These are phyloP conservation scores for Caranx melampygus DNA, from an alignment of 2,113 vertebrate species.

Conservation along the genomic window DNA sequence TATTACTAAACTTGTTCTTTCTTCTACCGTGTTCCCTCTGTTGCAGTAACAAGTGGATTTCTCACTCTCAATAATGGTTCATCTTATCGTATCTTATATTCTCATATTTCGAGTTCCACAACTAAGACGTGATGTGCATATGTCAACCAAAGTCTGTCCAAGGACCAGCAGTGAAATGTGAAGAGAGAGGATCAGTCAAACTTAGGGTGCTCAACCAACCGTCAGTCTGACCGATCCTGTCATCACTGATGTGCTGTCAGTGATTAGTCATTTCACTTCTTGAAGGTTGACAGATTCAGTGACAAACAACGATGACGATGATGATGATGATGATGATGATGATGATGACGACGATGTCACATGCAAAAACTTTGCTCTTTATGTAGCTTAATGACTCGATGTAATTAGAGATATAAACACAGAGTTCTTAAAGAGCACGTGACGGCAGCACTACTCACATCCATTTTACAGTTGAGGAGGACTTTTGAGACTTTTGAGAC, in stretches of 20 bases:
- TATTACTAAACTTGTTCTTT: too few species aligned
- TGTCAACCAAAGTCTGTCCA: not conserved
- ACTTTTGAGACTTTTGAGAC: conserved; percentile 2
- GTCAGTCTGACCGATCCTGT: conserved; percentile 35
- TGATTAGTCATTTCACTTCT: conserved; percentile 29
- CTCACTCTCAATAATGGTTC: too few species aligned
- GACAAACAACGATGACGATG: not conserved
- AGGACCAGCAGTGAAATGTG: not conserved
- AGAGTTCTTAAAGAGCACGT: conserved; percentile 23
- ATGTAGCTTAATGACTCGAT: conserved; percentile 28
- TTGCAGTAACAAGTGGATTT: too few species aligned
- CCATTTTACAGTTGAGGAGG: conserved; percentile 13
- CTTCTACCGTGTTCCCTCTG: too few species aligned
- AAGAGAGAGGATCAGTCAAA: conserved; percentile 4
- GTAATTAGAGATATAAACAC: conserved; percentile 14
- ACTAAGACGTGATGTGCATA: not conserved
- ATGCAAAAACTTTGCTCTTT: not conserved
- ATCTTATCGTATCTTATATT: too few species aligned
- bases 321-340: too few species aligned
- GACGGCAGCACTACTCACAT: conserved; percentile 25
- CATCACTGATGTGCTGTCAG: conserved; percentile 38
- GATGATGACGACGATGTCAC: not conserved
- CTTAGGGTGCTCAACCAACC: not conserved
- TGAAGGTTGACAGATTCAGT: conserved; percentile 29
- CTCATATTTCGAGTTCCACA: too few species aligned